These are phyloP conservation scores for Pandemis cinnamomeana DNA, from an alignment of 2,888 invertebrate species.

Conservation along the genomic window DNA sequence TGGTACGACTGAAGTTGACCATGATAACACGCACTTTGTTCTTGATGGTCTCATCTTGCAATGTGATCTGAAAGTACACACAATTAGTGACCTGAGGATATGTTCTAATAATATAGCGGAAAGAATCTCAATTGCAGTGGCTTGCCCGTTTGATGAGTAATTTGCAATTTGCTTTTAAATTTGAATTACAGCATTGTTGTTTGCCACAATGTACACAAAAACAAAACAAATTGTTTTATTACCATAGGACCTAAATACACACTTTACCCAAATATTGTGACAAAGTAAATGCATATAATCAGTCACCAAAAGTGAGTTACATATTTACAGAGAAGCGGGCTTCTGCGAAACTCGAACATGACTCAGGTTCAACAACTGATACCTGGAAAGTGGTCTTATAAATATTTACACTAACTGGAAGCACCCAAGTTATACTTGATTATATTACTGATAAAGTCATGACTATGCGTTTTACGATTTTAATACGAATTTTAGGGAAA, in stretches of 20 bases:
- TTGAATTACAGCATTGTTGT: no score
- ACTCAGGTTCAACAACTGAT: conserved; percentile 13
- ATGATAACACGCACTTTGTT: conserved; percentile 82
- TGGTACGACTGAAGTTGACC: conserved; percentile 69
- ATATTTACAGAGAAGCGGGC: background rate
- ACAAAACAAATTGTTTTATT: background rate
- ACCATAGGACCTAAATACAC: background rate
- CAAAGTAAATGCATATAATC: background rate
- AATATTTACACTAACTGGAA: background rate
- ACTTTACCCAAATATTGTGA: background rate
- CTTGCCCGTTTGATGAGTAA: no score
- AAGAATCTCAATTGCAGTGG: no score
- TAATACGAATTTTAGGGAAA: background rate
- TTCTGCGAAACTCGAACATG: background rate
- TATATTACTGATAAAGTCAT: conserved; percentile 8
- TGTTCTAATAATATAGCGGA: background rate
- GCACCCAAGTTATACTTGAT: background rate
- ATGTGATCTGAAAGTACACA: conserved; percentile 70
- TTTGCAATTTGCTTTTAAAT: background rate
- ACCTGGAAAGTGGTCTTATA: conserved; percentile 13
- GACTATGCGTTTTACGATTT: background rate
- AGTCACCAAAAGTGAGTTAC: background rate
- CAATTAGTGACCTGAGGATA: background rate
- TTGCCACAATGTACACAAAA: no score
- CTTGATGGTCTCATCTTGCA: conserved; percentile 80